A percentile compares a stretch with the other conserved stretches of the same genome.
Evolutionary conservation across 2,113 vertebrate genomes (phyloP).

Genomic region (Erythrocercus mccallii): DNA sequence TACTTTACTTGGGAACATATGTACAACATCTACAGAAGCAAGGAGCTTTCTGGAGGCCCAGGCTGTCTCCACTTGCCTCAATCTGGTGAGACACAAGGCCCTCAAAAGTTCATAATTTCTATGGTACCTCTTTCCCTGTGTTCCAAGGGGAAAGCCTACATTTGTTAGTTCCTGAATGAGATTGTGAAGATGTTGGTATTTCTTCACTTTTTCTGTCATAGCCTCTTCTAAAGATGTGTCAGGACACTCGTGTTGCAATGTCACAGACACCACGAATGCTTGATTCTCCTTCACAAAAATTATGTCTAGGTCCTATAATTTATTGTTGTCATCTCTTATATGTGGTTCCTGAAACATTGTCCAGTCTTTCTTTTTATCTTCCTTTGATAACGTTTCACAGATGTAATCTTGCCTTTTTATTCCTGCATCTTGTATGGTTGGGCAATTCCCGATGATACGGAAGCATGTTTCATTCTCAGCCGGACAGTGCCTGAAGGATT

Average conservation of each 20-base stretch:
- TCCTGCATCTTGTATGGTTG: neutral
- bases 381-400: neutral
- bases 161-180: neutral
- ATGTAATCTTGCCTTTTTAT: neutral
- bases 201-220: neutral
- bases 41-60: neutral
- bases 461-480: neutral
- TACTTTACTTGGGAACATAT: neutral
- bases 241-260: fast-evolving
- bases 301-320: fast-evolving
- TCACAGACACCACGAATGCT: neutral
- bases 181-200: neutral
- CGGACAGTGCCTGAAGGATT: neutral
- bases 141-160: neutral
- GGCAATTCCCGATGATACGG: fast-evolving
- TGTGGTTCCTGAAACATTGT: neutral
- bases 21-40: neutral
- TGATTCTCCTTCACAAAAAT: neutral
- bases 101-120: neutral
- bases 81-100: neutral
- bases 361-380: neutral
- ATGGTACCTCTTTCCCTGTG: neutral
- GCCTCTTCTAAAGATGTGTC: neutral
- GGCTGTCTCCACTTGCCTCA: neutral
- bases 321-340: neutral